phyloP scores from a whole-genome alignment of 2,888 invertebrate genomes.

The Drosophila seclusa region DNA sequence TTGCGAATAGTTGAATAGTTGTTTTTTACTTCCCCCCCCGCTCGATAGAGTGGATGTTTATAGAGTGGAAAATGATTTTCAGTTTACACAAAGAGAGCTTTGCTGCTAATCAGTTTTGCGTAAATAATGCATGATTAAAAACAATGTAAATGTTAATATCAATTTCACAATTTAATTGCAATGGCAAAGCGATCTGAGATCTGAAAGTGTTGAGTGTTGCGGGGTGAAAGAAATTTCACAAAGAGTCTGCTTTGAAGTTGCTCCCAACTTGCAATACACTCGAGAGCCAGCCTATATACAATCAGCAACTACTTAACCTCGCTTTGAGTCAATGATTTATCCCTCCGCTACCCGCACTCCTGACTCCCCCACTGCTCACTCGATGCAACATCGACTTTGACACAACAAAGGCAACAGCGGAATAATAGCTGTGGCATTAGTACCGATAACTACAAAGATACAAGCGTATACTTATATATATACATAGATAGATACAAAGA shows the following conservation, averaged over 20 bases:
- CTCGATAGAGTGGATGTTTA: conserved; percentile 20
- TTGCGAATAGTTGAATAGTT: conserved; percentile 24
- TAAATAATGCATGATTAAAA: conserved; percentile 46
- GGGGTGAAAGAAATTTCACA: conserved; percentile 5
- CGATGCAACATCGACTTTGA: conserved; percentile 35
- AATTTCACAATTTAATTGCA: conserved; percentile 38
- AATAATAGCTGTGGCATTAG: conserved; percentile 73
- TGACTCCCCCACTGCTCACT: background rate
- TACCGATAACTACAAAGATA: conserved; percentile 40
- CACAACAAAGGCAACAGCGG: conserved; percentile 63
- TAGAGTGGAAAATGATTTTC: conserved; percentile 39
- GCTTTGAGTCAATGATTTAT: conserved; percentile 46
- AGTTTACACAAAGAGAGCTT: conserved; percentile 36
- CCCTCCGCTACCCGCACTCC: background rate
- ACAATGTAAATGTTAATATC: conserved; percentile 38
- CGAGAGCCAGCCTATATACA: conserved; percentile 33
- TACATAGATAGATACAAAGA: conserved; percentile 31
- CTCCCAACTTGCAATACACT: conserved; percentile 24
- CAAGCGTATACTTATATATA: conserved; percentile 11
- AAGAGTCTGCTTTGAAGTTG: conserved; percentile 53
- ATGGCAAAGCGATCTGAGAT: background rate
- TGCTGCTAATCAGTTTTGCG: conserved; percentile 59
- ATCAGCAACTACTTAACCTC: conserved; percentile 70
- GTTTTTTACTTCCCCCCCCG: conserved; percentile 1
- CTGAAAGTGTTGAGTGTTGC: background rate